Conservation (phyloP, 2,113 vertebrate species). For the Chionis minor region DNA sequence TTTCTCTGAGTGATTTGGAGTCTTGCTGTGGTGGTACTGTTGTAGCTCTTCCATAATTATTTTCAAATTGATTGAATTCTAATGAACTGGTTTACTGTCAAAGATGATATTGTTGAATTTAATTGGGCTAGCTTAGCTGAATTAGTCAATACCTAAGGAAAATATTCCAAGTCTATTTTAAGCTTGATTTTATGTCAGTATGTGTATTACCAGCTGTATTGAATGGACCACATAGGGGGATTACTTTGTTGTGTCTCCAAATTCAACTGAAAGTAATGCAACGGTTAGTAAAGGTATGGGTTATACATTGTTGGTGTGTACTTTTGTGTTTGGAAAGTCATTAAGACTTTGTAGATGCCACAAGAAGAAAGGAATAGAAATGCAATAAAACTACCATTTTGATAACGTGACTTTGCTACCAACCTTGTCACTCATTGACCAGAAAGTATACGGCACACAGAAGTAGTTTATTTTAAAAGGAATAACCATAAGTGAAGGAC, state of each 20-base stretch:
- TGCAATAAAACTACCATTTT: neutral
- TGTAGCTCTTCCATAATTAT: neutral
- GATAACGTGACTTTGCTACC: neutral
- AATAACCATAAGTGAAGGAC: neutral
- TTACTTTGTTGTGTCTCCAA: neutral
- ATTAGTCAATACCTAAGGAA: neutral
- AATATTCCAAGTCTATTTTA: neutral
- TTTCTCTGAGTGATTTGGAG: neutral
- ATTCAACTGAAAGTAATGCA: neutral
- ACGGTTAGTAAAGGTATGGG: neutral
- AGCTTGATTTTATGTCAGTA: neutral
- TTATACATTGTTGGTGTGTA: neutral
- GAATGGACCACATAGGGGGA: neutral
- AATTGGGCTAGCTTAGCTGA: neutral
- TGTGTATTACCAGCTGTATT: neutral
- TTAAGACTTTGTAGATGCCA: neutral
- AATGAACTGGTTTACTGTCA: neutral
- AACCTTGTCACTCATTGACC: neutral
- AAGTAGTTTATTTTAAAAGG: neutral
- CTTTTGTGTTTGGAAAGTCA: neutral
- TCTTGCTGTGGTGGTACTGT: neutral
- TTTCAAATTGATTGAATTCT: neutral
- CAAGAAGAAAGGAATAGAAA: neutral
- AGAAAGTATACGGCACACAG: neutral
- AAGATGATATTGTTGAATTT: neutral